These are phyloP conservation scores for Buathra laborator DNA, from an alignment of 2,888 invertebrate species.

Conservation along the genomic window DNA sequence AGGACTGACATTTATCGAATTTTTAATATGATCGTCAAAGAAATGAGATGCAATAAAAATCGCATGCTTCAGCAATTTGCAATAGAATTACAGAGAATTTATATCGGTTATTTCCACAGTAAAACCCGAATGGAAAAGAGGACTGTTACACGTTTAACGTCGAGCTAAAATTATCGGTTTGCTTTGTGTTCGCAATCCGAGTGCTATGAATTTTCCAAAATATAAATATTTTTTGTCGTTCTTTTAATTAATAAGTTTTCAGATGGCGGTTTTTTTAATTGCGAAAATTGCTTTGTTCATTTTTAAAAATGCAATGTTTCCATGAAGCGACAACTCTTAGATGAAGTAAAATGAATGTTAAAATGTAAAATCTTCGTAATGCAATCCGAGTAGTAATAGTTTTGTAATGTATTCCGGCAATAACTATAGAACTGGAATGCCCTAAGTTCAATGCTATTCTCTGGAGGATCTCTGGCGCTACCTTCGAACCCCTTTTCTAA, in stretches of 20 bases:
- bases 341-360: neutral
- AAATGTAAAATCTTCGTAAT: neutral
- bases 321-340: no score
- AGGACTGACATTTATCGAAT: conserved; percentile 24
- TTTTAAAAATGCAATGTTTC: neutral
- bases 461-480: neutral
- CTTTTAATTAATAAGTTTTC: no score
- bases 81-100: neutral
- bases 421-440: neutral
- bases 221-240: no score
- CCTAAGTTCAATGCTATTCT: neutral
- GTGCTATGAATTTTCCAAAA: neutral
- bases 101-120: neutral
- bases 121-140: neutral
- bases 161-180: no score
- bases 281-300: no score
- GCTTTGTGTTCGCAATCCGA: no score
- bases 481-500: neutral
- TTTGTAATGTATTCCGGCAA: conserved; percentile 11
- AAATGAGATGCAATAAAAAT: neutral
- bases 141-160: no score
- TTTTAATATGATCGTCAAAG: conserved; percentile 26
- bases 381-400: neutral
- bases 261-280: no score
- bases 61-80: neutral